Evolutionary conservation across 2,888 invertebrate genomes (phyloP).

Genomic region (Chloroclysta siterata): DNA sequence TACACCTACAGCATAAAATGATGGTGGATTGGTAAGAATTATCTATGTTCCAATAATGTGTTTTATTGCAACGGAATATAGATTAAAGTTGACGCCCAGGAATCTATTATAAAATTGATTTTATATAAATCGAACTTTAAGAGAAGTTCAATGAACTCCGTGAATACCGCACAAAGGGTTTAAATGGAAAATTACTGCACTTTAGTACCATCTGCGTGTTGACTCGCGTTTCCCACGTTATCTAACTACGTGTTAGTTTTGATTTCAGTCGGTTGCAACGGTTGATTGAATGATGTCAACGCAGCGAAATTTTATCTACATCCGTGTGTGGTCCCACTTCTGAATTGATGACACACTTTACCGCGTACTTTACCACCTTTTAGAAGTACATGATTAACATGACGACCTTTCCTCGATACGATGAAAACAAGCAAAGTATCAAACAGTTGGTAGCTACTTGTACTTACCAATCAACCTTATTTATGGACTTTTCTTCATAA

Average conservation of each 20-base stretch:
- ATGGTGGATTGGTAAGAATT: too few relatives aligned
- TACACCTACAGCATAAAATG: too few relatives aligned
- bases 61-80: too few relatives aligned
- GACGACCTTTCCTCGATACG: too few relatives aligned
- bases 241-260: slow-evolving; percentile 27
- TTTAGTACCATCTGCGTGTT: slow-evolving; percentile 12
- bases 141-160: neutral
- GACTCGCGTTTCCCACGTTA: slow-evolving; percentile 36
- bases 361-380: slow-evolving; percentile 1
- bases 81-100: too few relatives aligned
- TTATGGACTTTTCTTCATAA: too few relatives aligned
- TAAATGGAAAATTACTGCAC: slow-evolving; percentile 27
- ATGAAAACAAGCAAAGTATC: too few relatives aligned
- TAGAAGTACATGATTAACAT: neutral
- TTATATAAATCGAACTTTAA: too few relatives aligned
- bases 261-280: slow-evolving; percentile 38
- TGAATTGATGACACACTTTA: slow-evolving; percentile 48
- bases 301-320: slow-evolving; percentile 74
- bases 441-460: too few relatives aligned
- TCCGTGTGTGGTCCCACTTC: slow-evolving; percentile 62
- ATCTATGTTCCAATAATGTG: too few relatives aligned
- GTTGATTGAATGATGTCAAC: slow-evolving; percentile 64
- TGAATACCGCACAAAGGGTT: slow-evolving; percentile 7
- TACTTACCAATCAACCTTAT: too few relatives aligned
- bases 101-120: too few relatives aligned